Evolutionary conservation across 2,797 vertebrate species (phyloP), one percentile per base, ranked within the genome.

Genomic region (Tauraco hartlaubi): DNA sequence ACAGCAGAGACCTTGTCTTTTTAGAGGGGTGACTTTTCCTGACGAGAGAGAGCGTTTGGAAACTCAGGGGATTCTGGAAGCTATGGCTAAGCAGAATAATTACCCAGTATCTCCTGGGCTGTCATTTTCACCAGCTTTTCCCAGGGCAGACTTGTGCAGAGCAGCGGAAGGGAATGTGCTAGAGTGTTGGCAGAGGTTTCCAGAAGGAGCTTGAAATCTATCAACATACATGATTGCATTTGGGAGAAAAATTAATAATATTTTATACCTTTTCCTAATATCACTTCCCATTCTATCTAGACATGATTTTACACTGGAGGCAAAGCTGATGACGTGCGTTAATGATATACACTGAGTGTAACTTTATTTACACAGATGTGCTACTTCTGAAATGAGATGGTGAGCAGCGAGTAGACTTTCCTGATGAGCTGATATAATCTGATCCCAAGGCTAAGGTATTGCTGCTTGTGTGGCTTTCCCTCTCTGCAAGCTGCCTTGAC

Each of bases 71-170:
- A 74, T 81, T 77, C 46, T 74, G 75, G 54, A 88, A 77, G 21
- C 16, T 69, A 29, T 23, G 39, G 5, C 51, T 63, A 44, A 49
- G 51, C 28, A 25, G 64, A 15, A 20, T 23, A 13, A 41, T 85
- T 73, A 31, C 35, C 61, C n/a, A 15, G 22, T 37, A 35, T 39
- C 41, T 69, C 54, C 26, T 43, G 25, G 67, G 59, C 49, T 73
- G 78, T 78, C 26, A 58, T 62, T 44, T 85, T 88, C 67, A 59
- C 52, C 33, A 72, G 35, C 49, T 90, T 84, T 83, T 67, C 77
- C 76, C 41, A 78, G 44, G 29, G 66, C 77, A 93, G 61, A 58
- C 71, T 95, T 88, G 82, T 83, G 93, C 81, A 88, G 71, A 90
- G 71, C 74, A 79, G 79, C 7, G 12, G 59, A 84, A 92, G 52